Evolutionary conservation across 1,140 invertebrate genomes (phyloP), one percentile per base, ranked within the genome.

Genomic region (Drosophila murphyi): DNA sequence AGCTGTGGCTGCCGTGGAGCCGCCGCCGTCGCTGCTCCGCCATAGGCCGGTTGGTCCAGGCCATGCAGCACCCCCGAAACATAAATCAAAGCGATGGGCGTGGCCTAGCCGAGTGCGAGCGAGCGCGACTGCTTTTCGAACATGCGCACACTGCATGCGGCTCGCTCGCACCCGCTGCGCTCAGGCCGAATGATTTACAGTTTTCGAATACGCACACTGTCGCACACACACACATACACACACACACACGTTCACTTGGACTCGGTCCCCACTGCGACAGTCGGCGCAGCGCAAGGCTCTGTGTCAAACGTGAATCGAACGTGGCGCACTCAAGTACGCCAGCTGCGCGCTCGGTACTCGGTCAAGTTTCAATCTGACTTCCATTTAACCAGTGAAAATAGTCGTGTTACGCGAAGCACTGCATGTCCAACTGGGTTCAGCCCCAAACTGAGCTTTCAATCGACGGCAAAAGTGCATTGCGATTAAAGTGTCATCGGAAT

Each of bases 71-170:
- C 77, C 82, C 89, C 82, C 78, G 57, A 54, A 70, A 69, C 85
- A 89, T 87, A 89, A 91, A 91, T 91, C 89, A 90, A 80, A 72
- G 62, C 71, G 52, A 61, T n/a, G 64, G 90, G 90, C 82, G 88
- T 89, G 82, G 88, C 61, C 55, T 74, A 34, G 8, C 20, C 4
- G 8, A 10, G 75, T 31, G 45, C 47, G 32, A 77, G 64, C 35
- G 60, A 32, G 62, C 69, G 1, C 7, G 45, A 31, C 39, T 54
- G 52, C 5, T 65, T 89, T 89, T 89, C 85, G 85, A 89, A 89
- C 67, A 83, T 88, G 76, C 80, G 85, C 80, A 63, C 61, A 73
- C 52, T 61, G 50, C 7, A 12, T 60, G 54, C 55, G 34, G 78
- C 77, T 71, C 65, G 39, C 72, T 86, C 61, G 50, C 63, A 76